These are phyloP conservation scores for Arnoldichthys spilopterus DNA, from an alignment of 2,797 vertebrate genomes.

Conservation along the genomic window DNA sequence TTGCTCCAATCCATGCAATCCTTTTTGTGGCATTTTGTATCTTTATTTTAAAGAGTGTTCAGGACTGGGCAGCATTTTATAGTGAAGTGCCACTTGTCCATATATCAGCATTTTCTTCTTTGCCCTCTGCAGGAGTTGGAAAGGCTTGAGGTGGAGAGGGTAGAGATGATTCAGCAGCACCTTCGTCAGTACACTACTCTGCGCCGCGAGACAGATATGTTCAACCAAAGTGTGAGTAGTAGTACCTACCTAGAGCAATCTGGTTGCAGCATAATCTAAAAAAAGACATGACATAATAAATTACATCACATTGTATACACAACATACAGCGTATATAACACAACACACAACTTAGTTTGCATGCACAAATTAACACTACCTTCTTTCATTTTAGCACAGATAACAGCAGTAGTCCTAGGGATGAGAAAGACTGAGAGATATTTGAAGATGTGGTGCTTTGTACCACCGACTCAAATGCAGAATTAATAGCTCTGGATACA, in stretches of 20 bases:
- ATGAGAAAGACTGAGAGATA: too few species aligned
- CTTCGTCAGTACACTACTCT: slow-evolving; percentile 95
- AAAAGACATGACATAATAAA: neutral
- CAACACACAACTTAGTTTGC: too few species aligned
- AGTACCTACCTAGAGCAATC: neutral
- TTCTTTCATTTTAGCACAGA: too few species aligned
- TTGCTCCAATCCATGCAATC: too few species aligned
- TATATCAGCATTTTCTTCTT: neutral
- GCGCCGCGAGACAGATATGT: slow-evolving; percentile 97
- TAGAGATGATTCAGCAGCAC: slow-evolving; percentile 96
- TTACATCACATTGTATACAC: neutral
- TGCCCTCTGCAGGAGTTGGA: slow-evolving; percentile 86
- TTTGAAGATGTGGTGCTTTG: too few species aligned
- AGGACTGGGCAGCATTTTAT: neutral
- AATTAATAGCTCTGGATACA: too few species aligned
- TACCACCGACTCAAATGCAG: too few species aligned
- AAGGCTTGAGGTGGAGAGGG: slow-evolving; percentile 93
- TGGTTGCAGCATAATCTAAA: neutral
- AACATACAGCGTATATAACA: neutral
- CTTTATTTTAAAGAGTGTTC: neutral
- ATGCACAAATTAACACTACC: too few species aligned
- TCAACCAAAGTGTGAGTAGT: slow-evolving; percentile 96
- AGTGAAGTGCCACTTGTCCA: neutral
- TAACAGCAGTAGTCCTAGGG: too few species aligned
- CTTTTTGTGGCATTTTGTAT: neutral